Evolutionary conservation across 1,140 invertebrate species (phyloP).

Genomic region (Wasmannia auropunctata): DNA sequence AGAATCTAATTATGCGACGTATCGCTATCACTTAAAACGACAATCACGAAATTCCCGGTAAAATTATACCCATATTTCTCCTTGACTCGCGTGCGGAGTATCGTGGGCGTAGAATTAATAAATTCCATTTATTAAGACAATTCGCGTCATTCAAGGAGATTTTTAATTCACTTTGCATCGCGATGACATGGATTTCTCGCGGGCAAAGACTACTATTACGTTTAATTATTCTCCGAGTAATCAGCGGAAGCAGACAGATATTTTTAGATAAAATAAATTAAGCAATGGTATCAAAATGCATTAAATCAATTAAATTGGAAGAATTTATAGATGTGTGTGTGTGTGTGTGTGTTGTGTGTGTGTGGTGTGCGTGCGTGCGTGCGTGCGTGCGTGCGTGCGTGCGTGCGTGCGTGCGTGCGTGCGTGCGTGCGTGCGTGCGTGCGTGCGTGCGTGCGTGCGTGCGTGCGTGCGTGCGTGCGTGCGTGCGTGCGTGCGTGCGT

Average conservation of each 20-base stretch:
- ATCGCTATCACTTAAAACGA: constrained; percentile 29
- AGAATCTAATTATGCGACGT: constrained; percentile 30
- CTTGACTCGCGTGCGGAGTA: neutral
- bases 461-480: too few relatives aligned
- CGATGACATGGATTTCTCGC: neutral
- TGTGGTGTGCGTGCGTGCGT: too few relatives aligned
- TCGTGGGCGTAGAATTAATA: constrained; percentile 23
- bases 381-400: too few relatives aligned
- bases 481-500: too few relatives aligned
- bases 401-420: too few relatives aligned
- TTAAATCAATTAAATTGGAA: too few relatives aligned
- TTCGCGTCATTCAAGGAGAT: neutral
- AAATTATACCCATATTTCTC: constrained; percentile 36
- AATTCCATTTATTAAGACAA: constrained; percentile 34
- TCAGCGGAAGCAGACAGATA: neutral
- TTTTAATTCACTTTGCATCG: neutral
- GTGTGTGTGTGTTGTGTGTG: too few relatives aligned
- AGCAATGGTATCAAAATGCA: too few relatives aligned
- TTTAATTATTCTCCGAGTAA: constrained; percentile 2
- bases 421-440: too few relatives aligned
- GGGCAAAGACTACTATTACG: neutral
- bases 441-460: too few relatives aligned
- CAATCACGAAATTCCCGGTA: constrained; percentile 16
- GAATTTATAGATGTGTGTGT: too few relatives aligned
- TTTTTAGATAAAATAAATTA: too few relatives aligned